Evolutionary conservation across 1,140 invertebrate genomes (phyloP).

Genomic region (Pseudomyrmex dendroicus): DNA sequence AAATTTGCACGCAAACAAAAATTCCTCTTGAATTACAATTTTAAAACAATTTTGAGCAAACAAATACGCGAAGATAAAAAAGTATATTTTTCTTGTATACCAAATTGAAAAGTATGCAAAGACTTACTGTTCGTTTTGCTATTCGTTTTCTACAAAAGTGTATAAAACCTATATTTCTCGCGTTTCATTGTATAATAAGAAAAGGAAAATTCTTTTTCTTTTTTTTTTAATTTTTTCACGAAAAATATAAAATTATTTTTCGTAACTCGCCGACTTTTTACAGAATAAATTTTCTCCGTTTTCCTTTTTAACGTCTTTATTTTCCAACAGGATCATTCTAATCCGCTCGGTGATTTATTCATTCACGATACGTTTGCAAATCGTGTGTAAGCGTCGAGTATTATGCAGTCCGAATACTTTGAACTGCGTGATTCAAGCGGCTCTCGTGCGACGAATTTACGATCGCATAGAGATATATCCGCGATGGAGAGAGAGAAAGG

Average conservation of each 20-base stretch:
- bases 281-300: constrained; percentile 8
- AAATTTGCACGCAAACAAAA: not conserved
- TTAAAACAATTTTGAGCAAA: not conserved
- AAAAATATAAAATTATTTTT: constrained; percentile 9
- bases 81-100: too few species aligned
- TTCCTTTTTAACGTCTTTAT: not conserved
- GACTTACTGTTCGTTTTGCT: too few species aligned
- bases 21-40: not conserved
- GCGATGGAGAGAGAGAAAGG: constrained; percentile 13
- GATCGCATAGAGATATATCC: constrained; percentile 18
- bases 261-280: not conserved
- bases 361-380: constrained; percentile 16
- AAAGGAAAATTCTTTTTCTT: not conserved
- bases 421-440: constrained; percentile 1
- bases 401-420: constrained; percentile 23
- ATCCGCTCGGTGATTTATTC: not conserved
- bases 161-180: too few species aligned
- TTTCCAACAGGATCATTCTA: not conserved
- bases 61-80: too few species aligned
- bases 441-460: constrained; percentile 23
- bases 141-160: too few species aligned
- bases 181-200: not conserved
- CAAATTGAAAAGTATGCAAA: too few species aligned
- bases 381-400: constrained; percentile 8
- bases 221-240: not conserved